These are phyloP conservation scores for Platycnemis pennipes DNA, from an alignment of 2,888 invertebrate species.

Conservation along the genomic window DNA sequence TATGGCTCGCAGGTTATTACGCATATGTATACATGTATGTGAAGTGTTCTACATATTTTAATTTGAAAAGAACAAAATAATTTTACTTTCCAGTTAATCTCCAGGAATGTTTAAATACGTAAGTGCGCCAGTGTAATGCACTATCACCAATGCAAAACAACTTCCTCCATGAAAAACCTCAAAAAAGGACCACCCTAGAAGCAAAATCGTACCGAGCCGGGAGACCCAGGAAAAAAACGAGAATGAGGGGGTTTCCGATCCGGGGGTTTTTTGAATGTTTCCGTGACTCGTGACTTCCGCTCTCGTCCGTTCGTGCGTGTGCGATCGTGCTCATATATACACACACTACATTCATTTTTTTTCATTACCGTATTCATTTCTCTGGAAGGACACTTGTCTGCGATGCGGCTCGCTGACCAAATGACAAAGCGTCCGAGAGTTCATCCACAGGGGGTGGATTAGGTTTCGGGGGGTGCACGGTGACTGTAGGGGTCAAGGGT, in stretches of 20 bases:
- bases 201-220: not conserved
- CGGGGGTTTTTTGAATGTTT: no score
- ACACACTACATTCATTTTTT: not conserved
- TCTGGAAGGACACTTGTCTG: not conserved
- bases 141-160: not conserved
- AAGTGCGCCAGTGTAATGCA: no score
- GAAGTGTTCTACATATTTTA: no score
- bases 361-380: not conserved
- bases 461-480: no score
- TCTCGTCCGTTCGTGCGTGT: not conserved
- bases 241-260: not conserved
- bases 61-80: no score
- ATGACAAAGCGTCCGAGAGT: not conserved
- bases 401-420: not conserved
- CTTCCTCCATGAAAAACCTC: not conserved
- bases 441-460: no score
- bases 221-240: not conserved
- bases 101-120: no score
- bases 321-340: no score
- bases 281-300: not conserved
- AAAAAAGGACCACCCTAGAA: not conserved
- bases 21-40: no score
- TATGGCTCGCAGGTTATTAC: no score
- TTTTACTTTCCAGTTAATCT: no score
- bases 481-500: no score